A percentile compares a stretch with the other conserved stretches of the same genome.
Evolutionary conservation across 37 sponge, comb jelly and placozoan genomes (phyloP).

Genomic region (Lycopodina hypogea): DNA sequence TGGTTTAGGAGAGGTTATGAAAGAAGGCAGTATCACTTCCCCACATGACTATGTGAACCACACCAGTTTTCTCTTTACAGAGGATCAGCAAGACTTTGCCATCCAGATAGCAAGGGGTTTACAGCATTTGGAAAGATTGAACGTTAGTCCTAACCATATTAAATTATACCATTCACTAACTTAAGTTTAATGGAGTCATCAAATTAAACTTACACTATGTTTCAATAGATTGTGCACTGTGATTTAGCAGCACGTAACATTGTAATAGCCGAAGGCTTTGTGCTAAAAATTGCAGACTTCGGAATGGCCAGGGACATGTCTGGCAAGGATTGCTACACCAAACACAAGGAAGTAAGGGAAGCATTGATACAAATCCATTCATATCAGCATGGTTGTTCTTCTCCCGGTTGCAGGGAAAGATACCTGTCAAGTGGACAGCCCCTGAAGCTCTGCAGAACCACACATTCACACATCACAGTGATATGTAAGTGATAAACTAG

Average conservation of each 20-base stretch:
- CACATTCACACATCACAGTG: constrained; percentile 59
- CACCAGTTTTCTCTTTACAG: constrained; percentile 41
- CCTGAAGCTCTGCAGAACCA: constrained; percentile 56
- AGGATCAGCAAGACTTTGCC: constrained; percentile 73
- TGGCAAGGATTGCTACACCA: constrained; percentile 30
- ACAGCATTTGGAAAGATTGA: constrained; percentile 42
- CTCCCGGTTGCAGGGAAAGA: constrained; percentile 34
- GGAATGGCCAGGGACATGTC: constrained; percentile 62
- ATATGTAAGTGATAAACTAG: constrained; percentile 64
- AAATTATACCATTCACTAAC: neutral
- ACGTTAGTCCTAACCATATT: constrained; percentile 17
- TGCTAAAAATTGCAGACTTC: constrained; percentile 76
- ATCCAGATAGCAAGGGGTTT: constrained; percentile 70
- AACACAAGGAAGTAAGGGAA: constrained; percentile 4
- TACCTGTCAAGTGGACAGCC: constrained; percentile 80
- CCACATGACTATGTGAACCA: constrained; percentile 49
- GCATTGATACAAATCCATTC: neutral
- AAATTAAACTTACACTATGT: neutral
- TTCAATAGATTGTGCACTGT: constrained; percentile 60
- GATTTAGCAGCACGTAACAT: constrained; percentile 78
- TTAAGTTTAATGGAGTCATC: neutral
- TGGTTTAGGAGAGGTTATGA: neutral
- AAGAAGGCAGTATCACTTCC: neutral
- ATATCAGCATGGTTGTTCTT: neutral
- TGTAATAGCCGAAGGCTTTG: constrained; percentile 62